These are phyloP conservation scores for Cariama cristata DNA, from an alignment of 2,113 vertebrate genomes.

Conservation along the genomic window DNA sequence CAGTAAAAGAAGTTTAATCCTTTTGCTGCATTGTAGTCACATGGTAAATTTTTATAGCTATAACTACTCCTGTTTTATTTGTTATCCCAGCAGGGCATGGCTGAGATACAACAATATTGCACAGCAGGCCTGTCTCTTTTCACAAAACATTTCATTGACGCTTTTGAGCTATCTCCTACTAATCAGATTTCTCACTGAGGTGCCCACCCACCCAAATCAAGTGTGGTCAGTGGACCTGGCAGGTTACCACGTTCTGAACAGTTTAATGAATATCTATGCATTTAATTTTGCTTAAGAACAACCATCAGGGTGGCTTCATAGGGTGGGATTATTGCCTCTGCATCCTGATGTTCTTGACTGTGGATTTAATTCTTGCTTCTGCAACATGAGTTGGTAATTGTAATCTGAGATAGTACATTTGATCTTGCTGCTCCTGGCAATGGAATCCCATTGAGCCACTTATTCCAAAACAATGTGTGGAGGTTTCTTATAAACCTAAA, in stretches of 20 bases:
- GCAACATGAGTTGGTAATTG: background rate
- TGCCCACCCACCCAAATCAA: slow-evolving; percentile 22
- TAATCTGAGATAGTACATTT: background rate
- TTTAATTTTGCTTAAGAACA: slow-evolving; percentile 46
- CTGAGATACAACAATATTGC: slow-evolving; percentile 24
- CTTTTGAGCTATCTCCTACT: slow-evolving; percentile 17
- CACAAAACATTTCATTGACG: slow-evolving; percentile 1
- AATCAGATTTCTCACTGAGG: slow-evolving; percentile 37
- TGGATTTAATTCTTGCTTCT: slow-evolving; percentile 30
- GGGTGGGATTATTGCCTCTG: slow-evolving; percentile 17
- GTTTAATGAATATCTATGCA: slow-evolving; percentile 24
- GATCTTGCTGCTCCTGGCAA: slow-evolving; percentile 38
- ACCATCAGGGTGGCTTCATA: background rate
- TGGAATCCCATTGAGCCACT: slow-evolving; percentile 31
- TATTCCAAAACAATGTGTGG: background rate
- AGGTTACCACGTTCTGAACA: background rate
- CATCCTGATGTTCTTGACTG: slow-evolving; percentile 10
- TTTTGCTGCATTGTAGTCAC: slow-evolving; percentile 25
- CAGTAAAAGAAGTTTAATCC: slow-evolving; percentile 13
- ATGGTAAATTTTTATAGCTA: slow-evolving; percentile 46
- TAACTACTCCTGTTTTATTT: slow-evolving; percentile 45
- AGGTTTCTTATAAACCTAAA: slow-evolving; percentile 1
- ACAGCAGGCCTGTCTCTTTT: slow-evolving; percentile 26
- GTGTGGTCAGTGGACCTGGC: slow-evolving; percentile 6
- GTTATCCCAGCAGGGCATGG: slow-evolving; percentile 22